Evolutionary conservation across 2,797 vertebrate species (phyloP).

Genomic region (Todus mexicanus): DNA sequence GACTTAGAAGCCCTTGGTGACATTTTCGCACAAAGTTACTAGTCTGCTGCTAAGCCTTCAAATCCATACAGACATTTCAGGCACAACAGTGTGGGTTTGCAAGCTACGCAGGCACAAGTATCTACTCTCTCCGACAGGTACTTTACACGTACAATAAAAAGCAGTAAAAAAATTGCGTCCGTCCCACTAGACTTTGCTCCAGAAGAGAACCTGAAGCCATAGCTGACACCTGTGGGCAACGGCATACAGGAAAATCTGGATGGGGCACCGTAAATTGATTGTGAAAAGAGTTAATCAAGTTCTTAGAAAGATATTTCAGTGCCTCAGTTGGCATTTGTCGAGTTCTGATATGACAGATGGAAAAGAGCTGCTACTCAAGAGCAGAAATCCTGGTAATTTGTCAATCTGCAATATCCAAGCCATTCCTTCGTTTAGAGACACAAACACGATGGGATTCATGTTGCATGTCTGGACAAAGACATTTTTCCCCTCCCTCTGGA

Average conservation of each 20-base stretch:
- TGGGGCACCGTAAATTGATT: not conserved
- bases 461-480: not conserved
- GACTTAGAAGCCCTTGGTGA: not conserved
- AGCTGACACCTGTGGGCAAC: not conserved
- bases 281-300: conserved; percentile 28
- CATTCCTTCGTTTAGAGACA: not conserved
- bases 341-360: not conserved
- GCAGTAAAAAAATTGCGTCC: not conserved
- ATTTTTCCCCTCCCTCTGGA: not conserved
- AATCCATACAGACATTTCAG: not conserved
- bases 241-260: not conserved
- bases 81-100: not conserved
- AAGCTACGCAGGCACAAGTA: not conserved
- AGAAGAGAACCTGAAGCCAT: not conserved
- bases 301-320: conserved; percentile 9
- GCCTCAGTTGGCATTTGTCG: not conserved
- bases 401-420: not conserved
- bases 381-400: not conserved
- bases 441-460: not conserved
- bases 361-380: not conserved
- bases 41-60: not conserved
- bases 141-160: conserved; percentile 6
- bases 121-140: not conserved
- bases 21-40: not conserved
- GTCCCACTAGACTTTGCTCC: not conserved